Conservation (phyloP, 2,888 invertebrate genomes). For the Drosophila nigricruria region DNA sequence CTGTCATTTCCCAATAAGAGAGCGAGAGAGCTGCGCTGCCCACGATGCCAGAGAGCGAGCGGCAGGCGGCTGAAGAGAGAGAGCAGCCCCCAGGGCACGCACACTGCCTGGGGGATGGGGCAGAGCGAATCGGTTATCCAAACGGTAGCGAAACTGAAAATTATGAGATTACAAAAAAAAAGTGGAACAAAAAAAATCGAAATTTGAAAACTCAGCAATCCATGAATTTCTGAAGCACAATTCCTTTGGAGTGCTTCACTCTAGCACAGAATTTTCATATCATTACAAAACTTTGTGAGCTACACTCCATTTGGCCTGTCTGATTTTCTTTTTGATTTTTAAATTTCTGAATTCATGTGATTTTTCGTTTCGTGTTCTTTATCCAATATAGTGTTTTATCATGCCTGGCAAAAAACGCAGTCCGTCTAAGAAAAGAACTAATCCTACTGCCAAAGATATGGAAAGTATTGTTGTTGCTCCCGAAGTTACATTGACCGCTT, state of each 20-base stretch:
- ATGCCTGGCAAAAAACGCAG: conserved; percentile 48
- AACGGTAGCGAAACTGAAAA: conserved; percentile 22
- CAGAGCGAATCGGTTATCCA: conserved; percentile 51
- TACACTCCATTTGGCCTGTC: conserved; percentile 8
- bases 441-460: background rate
- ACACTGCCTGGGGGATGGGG: conserved; percentile 36
- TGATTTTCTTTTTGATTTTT: conserved; percentile 8
- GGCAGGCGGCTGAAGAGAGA: background rate
- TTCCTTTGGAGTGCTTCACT: background rate
- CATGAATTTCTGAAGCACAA: background rate
- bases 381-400: conserved; percentile 13
- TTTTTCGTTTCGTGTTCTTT: conserved; percentile 16
- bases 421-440: conserved; percentile 18
- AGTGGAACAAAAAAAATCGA: too few species aligned
- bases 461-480: background rate
- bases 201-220: conserved; percentile 15
- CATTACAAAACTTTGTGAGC: conserved; percentile 15
- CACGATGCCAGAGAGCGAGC: conserved; percentile 21
- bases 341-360: conserved; percentile 25
- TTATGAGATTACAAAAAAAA: background rate
- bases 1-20: conserved; percentile 40
- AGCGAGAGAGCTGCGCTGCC: conserved; percentile 13
- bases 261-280: background rate
- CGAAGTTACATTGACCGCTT: background rate
- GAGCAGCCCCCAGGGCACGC: conserved; percentile 37